Evolutionary conservation across 2,888 invertebrate species (phyloP), one percentile per base, ranked within the genome.

Genomic region (Macrosiphum euphorbiae): DNA sequence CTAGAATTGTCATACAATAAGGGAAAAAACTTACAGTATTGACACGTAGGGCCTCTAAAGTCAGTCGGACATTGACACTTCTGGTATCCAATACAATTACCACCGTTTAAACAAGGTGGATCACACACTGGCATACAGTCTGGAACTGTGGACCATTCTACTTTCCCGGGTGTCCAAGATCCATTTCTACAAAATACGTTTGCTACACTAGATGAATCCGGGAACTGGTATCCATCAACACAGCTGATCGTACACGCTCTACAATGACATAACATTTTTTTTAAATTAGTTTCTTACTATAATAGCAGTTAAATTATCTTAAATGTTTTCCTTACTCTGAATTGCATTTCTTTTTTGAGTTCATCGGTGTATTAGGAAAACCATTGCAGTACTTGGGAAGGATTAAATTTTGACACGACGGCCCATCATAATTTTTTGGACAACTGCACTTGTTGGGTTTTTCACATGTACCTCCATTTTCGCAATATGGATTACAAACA

Each of bases 381-480:
- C 97, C 96, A 28, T 97, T 96, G 95, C 98, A 98, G 0, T 97
- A 97, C 94, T 50, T 28, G 24, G 58, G 20, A 28, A 24, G 7
- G 4, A 41, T n/a, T 13, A 16, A 13, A 28, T 44, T 97, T 96
- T 98, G 97, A 95, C 98, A 98, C 95, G 97, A 96, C 0, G 97
- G 96, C 8, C 98, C 98, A 87, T 96, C 96, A 96, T 96, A 98
- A 95, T 97, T 97, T 90, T 97, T 96, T 0, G 97, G 97, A 95
- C 98, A 99, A 85, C 97, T 96, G 95, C 98, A 99, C 0, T 97
- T 96, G 95, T 98, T 97, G 0, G 98, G 97, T 52, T 96, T 96
- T 7, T 97, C 95, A 95, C 98, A 99, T 91, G 97, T 97, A 0
- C 98, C 98, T 92, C 97, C 97, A 96, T 98, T 98, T 95, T 97